phyloP scores from a whole-genome alignment of 2,888 invertebrate genomes.

The Magallana nippona region DNA sequence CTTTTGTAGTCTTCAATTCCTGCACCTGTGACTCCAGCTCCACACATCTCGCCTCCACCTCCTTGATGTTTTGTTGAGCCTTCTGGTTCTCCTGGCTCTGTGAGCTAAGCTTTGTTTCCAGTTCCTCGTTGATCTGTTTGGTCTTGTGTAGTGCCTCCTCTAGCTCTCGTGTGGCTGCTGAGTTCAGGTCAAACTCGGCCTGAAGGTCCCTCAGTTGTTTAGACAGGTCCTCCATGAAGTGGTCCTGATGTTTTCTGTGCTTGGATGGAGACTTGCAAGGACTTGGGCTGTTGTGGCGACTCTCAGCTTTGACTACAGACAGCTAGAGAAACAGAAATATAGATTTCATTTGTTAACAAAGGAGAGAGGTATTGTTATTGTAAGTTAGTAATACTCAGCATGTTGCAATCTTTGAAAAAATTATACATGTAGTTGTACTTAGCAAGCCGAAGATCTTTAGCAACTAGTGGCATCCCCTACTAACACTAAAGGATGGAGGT shows the following conservation, averaged over 20 bases:
- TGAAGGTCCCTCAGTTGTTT: slow-evolving; percentile 57
- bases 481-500: too few relatives aligned
- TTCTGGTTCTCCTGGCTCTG: slow-evolving; percentile 29
- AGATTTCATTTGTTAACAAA: too few relatives aligned
- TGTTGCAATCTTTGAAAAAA: too few relatives aligned
- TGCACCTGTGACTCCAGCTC: not conserved
- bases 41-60: slow-evolving; percentile 4
- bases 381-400: too few relatives aligned
- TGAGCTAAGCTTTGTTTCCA: slow-evolving; percentile 22
- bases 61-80: not conserved
- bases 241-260: slow-evolving; percentile 39
- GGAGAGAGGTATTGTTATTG: too few relatives aligned
- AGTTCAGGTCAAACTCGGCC: slow-evolving; percentile 38
- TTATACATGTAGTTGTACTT: too few relatives aligned
- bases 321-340: slow-evolving; percentile 26
- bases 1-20: not conserved
- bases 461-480: too few relatives aligned
- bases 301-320: slow-evolving; percentile 33
- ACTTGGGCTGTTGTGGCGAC: slow-evolving; percentile 17
- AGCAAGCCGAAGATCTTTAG: too few relatives aligned
- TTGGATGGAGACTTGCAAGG: slow-evolving; percentile 56
- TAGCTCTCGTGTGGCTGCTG: slow-evolving; percentile 19
- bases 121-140: not conserved
- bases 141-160: slow-evolving; percentile 22
- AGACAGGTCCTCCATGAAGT: slow-evolving; percentile 43